Conservation (phyloP, 2,113 vertebrate genomes). For the Falco punctatus region DNA sequence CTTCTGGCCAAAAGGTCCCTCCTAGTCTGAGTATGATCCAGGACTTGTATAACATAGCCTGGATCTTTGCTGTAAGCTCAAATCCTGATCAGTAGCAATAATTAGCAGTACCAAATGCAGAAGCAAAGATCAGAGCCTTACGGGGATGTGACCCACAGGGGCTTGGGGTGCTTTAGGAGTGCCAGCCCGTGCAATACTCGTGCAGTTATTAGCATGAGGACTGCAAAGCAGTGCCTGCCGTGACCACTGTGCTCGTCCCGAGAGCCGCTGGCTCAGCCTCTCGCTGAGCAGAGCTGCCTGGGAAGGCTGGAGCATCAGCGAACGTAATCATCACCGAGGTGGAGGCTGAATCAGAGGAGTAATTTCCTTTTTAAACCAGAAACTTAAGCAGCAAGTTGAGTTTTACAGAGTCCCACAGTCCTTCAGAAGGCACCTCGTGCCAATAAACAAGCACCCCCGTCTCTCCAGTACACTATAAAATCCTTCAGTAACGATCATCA, state of each 20-base stretch:
- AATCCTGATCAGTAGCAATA: background rate
- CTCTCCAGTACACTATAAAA: slow-evolving; percentile 33
- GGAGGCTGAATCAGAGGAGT: background rate
- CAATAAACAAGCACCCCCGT: background rate
- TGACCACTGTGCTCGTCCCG: background rate
- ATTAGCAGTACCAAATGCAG: background rate
- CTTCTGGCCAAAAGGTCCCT: background rate
- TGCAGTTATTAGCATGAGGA: fast-evolving
- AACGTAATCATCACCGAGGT: fast-evolving
- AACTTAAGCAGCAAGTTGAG: background rate
- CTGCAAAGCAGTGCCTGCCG: background rate
- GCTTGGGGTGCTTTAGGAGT: background rate
- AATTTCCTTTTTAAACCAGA: background rate
- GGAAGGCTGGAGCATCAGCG: background rate
- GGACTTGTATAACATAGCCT: background rate
- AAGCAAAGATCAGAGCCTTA: background rate
- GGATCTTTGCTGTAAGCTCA: background rate
- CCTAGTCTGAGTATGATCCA: background rate
- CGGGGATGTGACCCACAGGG: background rate
- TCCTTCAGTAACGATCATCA: background rate
- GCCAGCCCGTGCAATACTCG: fast-evolving
- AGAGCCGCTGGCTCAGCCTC: background rate
- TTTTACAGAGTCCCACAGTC: background rate
- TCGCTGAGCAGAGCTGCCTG: background rate
- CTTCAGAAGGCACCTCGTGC: background rate